A percentile compares a stretch with the other conserved stretches of the same genome.
phyloP scores from a whole-genome alignment of 2,797 vertebrate genomes.

The Neosilurus hyrtlii region DNA sequence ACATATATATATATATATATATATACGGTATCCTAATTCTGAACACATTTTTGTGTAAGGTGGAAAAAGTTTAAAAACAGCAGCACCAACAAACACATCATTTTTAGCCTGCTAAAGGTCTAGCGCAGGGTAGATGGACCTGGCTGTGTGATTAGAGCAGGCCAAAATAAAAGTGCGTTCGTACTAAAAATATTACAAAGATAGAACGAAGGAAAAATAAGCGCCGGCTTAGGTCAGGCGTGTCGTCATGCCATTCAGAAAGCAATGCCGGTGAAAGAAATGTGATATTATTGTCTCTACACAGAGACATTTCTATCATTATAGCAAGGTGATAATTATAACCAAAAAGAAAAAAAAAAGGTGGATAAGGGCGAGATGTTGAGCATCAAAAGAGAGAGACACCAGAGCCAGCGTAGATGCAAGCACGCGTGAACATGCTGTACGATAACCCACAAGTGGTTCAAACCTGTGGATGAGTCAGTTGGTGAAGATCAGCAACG shows the following conservation, averaged over 20 bases:
- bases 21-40: too few species aligned
- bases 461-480: constrained; percentile 3
- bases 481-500: constrained; percentile 5
- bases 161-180: too few species aligned
- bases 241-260: background rate
- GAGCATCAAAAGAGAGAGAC: constrained; percentile 46
- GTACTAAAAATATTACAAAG: background rate
- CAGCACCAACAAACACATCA: too few species aligned
- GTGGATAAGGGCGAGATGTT: background rate
- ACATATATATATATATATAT: too few species aligned
- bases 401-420: constrained; percentile 48
- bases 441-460: constrained; percentile 39
- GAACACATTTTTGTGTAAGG: too few species aligned
- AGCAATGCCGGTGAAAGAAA: background rate
- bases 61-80: too few species aligned
- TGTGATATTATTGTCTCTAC: background rate
- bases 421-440: constrained; percentile 26
- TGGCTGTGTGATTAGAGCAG: background rate
- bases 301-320: background rate
- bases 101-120: too few species aligned
- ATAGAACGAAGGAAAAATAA: background rate
- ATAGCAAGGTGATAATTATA: background rate
- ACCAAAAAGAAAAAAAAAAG: constrained; percentile 11
- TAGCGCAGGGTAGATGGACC: too few species aligned
- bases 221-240: background rate